Percentiles rank a stretch among this genome's conserved stretches.
Evolutionary conservation across 2,113 vertebrate genomes (phyloP).

Genomic region (Lucifuga dentata): DNA sequence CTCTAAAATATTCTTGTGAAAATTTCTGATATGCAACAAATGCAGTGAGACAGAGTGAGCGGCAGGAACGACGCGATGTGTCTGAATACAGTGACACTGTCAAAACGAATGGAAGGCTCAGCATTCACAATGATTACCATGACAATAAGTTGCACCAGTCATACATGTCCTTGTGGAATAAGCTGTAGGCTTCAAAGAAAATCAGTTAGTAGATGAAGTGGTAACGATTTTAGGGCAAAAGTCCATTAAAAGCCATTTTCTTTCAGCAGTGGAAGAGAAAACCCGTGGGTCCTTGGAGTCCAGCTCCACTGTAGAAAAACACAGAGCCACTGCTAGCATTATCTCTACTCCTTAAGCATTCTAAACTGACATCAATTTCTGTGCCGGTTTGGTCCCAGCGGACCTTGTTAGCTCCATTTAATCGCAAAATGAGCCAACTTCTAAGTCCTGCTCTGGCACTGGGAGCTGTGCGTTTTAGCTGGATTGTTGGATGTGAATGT

Average conservation of each 20-base stretch:
- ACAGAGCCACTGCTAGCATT: slow-evolving; percentile 58
- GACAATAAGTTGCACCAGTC: slow-evolving; percentile 32
- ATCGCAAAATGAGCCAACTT: slow-evolving; percentile 71
- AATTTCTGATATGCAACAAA: slow-evolving; percentile 25
- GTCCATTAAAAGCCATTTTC: slow-evolving; percentile 67
- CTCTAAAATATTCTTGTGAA: slow-evolving; percentile 47
- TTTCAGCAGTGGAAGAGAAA: slow-evolving; percentile 44
- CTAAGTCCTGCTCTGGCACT: slow-evolving; percentile 57
- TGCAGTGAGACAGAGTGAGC: slow-evolving; percentile 4
- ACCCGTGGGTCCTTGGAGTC: slow-evolving; percentile 53
- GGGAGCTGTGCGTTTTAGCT: slow-evolving; percentile 53
- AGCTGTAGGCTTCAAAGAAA: slow-evolving; percentile 59
- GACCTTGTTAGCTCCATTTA: slow-evolving; percentile 79
- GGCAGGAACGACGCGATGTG: too few relatives aligned
- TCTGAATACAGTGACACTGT: background rate
- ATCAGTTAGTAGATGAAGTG: slow-evolving; percentile 62
- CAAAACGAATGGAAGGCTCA: slow-evolving; percentile 35
- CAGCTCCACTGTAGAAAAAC: slow-evolving; percentile 52
- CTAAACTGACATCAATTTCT: slow-evolving; percentile 75
- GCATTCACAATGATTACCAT: slow-evolving; percentile 28
- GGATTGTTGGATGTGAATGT: slow-evolving; percentile 50
- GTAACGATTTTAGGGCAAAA: slow-evolving; percentile 62
- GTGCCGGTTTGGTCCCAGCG: slow-evolving; percentile 64
- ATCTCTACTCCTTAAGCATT: slow-evolving; percentile 75
- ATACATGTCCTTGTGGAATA: slow-evolving; percentile 31